Conservation (phyloP, 30 jellyfish, hydroid and myxozoan genomes). For the Aurelia sp. region DNA sequence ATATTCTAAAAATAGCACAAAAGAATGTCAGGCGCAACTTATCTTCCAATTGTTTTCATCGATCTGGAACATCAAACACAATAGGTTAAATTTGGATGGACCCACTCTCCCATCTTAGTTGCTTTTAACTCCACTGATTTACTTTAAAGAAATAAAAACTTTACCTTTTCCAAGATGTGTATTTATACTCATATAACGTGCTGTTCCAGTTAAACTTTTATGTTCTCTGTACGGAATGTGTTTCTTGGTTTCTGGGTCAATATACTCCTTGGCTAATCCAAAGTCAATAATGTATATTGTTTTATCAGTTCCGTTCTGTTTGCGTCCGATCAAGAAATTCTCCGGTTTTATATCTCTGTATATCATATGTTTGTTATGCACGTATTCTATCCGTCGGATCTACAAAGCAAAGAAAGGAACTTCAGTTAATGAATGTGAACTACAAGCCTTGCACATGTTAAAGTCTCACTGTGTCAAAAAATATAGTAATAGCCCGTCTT, state of each 20-base stretch:
- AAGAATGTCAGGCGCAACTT: too few relatives aligned
- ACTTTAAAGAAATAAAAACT: not conserved
- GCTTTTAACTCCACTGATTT: too few relatives aligned
- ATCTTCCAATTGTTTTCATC: too few relatives aligned
- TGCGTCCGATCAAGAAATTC: constrained; percentile 97
- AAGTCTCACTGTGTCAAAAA: too few relatives aligned
- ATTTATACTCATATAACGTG: constrained; percentile 99
- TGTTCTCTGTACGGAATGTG: constrained; percentile 99
- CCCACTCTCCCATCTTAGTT: too few relatives aligned
- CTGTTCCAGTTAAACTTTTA: constrained; percentile 99
- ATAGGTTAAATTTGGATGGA: too few relatives aligned
- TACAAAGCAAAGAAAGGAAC: not conserved
- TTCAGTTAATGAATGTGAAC: too few relatives aligned
- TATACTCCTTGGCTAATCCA: constrained; percentile 98
- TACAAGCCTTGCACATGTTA: too few relatives aligned
- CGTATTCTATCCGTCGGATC: constrained; percentile 97
- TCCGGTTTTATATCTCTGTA: constrained; percentile 99
- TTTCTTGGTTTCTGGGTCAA: constrained; percentile 98
- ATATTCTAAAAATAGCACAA: too few relatives aligned
- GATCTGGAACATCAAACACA: too few relatives aligned
- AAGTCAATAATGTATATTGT: constrained; percentile 96
- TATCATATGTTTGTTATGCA: constrained; percentile 96
- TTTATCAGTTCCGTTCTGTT: constrained; percentile 92
- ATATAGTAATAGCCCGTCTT: too few relatives aligned
- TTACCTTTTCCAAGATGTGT: constrained; percentile 99